A percentile compares a stretch with the other conserved stretches of the same genome.
These are phyloP conservation scores for Hanleya hanleyi DNA, from an alignment of 2,888 invertebrate genomes.

Conservation along the genomic window DNA sequence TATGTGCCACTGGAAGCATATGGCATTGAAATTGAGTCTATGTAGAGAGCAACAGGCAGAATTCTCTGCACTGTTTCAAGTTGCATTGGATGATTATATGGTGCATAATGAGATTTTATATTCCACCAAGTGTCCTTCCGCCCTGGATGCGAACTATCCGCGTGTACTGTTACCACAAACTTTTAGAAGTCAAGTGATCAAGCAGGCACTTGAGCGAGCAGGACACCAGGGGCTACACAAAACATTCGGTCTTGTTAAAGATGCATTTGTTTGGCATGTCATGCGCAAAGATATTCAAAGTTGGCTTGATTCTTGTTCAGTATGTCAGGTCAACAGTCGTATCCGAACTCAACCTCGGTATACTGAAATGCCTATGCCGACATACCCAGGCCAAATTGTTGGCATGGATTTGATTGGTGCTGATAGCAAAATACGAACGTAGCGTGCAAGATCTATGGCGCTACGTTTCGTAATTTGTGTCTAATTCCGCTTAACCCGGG, in stretches of 20 bases:
- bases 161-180: neutral
- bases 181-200: neutral
- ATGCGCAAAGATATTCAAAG: constrained; percentile 8
- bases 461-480: too few species aligned
- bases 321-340: neutral
- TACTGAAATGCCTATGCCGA: neutral
- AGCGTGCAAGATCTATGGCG: too few species aligned
- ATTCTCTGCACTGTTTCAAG: neutral
- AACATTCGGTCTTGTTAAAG: neutral
- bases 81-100: neutral
- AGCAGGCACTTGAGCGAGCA: neutral
- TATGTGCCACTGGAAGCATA: neutral
- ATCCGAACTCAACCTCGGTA: neutral
- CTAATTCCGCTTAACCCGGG: too few species aligned
- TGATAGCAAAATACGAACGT: too few species aligned
- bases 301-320: neutral
- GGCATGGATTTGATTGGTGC: constrained; percentile 11
- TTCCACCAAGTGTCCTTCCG: too few species aligned
- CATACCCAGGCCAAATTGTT: constrained; percentile 3
- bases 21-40: too few species aligned
- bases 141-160: neutral
- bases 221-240: constrained; percentile 12
- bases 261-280: constrained; percentile 1
- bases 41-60: neutral
- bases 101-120: neutral